These are phyloP conservation scores for Molossus alvarezi DNA, from an alignment of 2,797 vertebrate species.

Conservation along the genomic window DNA sequence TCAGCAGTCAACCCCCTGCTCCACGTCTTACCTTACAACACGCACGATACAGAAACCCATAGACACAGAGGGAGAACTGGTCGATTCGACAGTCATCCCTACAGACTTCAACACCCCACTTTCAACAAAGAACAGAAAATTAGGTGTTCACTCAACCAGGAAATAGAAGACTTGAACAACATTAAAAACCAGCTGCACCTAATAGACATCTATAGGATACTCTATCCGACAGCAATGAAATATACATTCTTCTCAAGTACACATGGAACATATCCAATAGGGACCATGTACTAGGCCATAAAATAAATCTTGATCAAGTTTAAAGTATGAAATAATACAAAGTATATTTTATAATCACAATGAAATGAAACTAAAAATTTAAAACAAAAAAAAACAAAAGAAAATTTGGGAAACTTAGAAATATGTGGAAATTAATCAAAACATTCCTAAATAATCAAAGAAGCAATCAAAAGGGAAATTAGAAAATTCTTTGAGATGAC, in stretches of 20 bases:
- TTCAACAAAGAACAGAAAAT: not conserved
- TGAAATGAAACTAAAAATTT: not conserved
- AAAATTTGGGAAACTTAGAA: not conserved
- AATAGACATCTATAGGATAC: not conserved
- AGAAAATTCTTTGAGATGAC: not conserved
- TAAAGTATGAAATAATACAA: not conserved
- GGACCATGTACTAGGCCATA: not conserved
- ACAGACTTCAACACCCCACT: not conserved
- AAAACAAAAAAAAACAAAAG: not conserved
- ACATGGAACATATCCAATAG: not conserved
- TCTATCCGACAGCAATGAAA: not conserved
- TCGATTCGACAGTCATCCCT: too few species aligned
- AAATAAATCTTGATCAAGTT: not conserved
- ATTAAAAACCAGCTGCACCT: not conserved
- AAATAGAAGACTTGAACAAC: not conserved
- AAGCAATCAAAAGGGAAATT: not conserved
- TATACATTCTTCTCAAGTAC: not conserved
- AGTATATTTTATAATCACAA: not conserved
- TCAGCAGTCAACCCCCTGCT: not conserved
- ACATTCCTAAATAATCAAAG: not conserved
- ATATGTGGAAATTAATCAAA: not conserved
- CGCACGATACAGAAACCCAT: not conserved
- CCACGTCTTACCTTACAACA: not conserved
- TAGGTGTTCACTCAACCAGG: not conserved
- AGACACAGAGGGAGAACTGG: not conserved